Evolutionary conservation across 2,797 vertebrate genomes (phyloP).

Genomic region (Steatocranus sp.): DNA sequence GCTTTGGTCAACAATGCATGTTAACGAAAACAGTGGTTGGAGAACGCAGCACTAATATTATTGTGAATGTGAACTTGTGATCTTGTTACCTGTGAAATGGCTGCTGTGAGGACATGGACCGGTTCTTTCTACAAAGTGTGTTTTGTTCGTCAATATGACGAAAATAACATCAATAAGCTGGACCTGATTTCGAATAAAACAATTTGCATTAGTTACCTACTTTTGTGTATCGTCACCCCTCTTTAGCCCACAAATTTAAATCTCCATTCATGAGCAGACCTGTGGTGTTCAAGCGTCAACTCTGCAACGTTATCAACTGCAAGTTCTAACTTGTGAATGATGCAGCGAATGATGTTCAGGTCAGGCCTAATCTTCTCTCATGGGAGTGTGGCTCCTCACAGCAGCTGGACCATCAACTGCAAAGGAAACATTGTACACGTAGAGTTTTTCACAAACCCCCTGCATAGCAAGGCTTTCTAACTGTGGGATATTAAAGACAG

Average conservation of each 20-base stretch:
- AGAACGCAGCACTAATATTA: neutral
- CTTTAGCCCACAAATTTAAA: neutral
- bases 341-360: neutral
- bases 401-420: neutral
- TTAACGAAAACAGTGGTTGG: neutral
- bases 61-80: neutral
- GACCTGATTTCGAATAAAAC: neutral
- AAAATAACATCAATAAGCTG: neutral
- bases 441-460: neutral
- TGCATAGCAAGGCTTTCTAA: neutral
- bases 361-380: neutral
- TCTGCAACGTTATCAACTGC: rapidly evolving
- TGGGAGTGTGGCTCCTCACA: neutral
- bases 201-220: neutral
- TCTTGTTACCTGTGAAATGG: neutral
- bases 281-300: neutral
- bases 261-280: neutral
- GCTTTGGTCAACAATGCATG: neutral
- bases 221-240: neutral
- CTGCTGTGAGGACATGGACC: neutral
- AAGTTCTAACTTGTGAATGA: neutral
- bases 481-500: neutral
- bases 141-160: neutral
- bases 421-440: neutral
- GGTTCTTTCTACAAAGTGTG: neutral